Conservation (phyloP, 1,140 invertebrate genomes). For the Cydia fagiglandana region DNA sequence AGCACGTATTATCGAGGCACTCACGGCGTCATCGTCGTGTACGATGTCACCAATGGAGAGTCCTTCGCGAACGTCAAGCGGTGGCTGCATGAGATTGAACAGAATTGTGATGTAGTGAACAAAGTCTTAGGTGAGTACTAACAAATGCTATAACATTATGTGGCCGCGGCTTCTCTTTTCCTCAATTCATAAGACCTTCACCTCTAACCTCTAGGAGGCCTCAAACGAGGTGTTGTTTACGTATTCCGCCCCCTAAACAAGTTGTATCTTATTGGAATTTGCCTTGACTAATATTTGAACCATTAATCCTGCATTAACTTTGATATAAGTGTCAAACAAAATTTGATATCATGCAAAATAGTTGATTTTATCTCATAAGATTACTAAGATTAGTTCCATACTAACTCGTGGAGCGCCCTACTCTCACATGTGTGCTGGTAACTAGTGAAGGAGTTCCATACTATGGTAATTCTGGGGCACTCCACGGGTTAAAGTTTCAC, state of each 20-base stretch:
- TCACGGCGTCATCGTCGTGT: constrained; percentile 99
- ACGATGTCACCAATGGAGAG: constrained; percentile 99
- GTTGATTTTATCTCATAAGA: no score
- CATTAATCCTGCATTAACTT: no score
- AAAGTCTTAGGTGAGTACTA: constrained; percentile 93
- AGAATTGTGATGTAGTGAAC: constrained; percentile 99
- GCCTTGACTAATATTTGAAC: constrained; percentile 5
- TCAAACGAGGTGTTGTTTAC: neutral
- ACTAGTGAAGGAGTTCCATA: no score
- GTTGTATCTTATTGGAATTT: neutral
- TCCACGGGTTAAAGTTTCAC: no score
- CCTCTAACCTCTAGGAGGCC: neutral
- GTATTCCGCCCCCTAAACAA: neutral
- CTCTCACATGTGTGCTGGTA: no score
- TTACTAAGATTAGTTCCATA: no score
- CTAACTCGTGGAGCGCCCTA: no score
- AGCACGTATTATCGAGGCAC: constrained; percentile 99
- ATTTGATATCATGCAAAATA: no score
- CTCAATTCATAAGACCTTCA: neutral
- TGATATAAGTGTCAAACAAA: no score
- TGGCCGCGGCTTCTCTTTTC: neutral
- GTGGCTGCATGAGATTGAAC: constrained; percentile 99
- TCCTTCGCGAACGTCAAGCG: constrained; percentile 99
- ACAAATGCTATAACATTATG: neutral
- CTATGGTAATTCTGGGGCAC: no score